These are phyloP conservation scores for Cisticola juncidis DNA, from an alignment of 2,113 vertebrate species.

Conservation along the genomic window DNA sequence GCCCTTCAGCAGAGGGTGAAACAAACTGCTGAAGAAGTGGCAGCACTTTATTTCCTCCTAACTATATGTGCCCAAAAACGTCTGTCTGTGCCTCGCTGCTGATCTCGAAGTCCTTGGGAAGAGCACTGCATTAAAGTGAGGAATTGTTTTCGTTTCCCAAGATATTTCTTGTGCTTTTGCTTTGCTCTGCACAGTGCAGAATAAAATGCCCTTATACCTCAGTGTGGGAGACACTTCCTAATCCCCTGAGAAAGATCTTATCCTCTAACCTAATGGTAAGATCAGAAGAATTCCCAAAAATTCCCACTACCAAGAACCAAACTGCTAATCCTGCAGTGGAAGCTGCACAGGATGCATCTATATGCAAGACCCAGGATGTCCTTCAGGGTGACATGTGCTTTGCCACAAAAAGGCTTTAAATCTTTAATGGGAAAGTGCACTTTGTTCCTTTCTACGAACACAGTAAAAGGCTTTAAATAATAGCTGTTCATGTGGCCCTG, in stretches of 20 bases:
- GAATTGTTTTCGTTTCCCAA: background rate
- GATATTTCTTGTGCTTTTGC: background rate
- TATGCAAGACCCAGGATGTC: constrained; percentile 55
- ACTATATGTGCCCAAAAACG: background rate
- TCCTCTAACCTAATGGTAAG: background rate
- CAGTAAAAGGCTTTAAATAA: constrained; percentile 68
- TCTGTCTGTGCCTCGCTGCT: background rate
- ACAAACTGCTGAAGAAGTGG: background rate
- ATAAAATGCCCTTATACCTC: background rate
- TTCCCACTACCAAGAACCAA: background rate
- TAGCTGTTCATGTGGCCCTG: constrained; percentile 56
- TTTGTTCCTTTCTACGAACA: constrained; percentile 41
- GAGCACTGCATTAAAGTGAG: background rate
- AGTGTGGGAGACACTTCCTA: background rate
- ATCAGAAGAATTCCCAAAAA: background rate
- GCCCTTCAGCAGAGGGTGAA: background rate
- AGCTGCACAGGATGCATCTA: constrained; percentile 27
- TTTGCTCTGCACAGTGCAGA: background rate
- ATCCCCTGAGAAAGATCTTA: constrained; percentile 11
- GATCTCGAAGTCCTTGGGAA: background rate
- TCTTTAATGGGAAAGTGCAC: constrained; percentile 58
- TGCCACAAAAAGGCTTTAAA: constrained; percentile 58
- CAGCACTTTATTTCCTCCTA: background rate
- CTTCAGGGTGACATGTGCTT: constrained; percentile 53
- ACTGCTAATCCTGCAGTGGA: background rate